A percentile compares a stretch with the other conserved stretches of the same genome.
These are phyloP conservation scores for Mastomys natalensis DNA, from an alignment of 2,113 vertebrate species.

Conservation along the genomic window DNA sequence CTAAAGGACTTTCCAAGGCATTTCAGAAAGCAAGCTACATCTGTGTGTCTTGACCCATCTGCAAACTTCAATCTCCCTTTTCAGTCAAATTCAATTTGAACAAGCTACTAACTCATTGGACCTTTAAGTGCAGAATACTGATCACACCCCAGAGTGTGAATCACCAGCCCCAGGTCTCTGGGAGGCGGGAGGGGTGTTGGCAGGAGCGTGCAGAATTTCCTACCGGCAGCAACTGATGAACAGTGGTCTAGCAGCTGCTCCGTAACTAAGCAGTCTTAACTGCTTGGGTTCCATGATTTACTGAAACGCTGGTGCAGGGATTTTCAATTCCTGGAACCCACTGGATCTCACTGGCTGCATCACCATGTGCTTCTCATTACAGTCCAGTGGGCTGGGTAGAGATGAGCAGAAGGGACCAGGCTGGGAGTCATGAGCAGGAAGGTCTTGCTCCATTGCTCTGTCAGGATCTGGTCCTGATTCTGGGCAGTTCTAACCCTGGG, in stretches of 20 bases:
- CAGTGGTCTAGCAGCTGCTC: constrained; percentile 22
- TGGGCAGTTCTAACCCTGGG: background rate
- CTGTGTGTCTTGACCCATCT: background rate
- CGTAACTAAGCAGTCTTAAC: background rate
- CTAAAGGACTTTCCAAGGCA: background rate
- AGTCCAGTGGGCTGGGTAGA: constrained; percentile 15
- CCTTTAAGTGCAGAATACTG: background rate
- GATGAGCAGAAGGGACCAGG: constrained; percentile 2
- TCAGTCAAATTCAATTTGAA: constrained; percentile 35
- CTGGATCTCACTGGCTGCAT: background rate
- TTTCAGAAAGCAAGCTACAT: constrained; percentile 20
- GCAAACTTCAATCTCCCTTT: background rate
- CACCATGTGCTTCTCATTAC: constrained; percentile 64
- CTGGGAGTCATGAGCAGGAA: background rate
- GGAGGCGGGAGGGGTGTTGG: background rate
- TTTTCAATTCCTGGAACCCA: constrained; percentile 62
- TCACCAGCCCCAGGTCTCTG: background rate
- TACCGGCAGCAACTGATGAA: background rate
- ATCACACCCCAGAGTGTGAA: background rate
- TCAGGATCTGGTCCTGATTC: constrained; percentile 7
- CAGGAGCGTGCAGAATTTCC: background rate
- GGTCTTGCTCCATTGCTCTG: background rate
- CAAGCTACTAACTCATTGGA: background rate
- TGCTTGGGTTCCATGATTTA: constrained; percentile 49
- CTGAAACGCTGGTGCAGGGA: constrained; percentile 52